phyloP scores from a whole-genome alignment of 2,113 vertebrate species.

The Amblyopsis rosae region DNA sequence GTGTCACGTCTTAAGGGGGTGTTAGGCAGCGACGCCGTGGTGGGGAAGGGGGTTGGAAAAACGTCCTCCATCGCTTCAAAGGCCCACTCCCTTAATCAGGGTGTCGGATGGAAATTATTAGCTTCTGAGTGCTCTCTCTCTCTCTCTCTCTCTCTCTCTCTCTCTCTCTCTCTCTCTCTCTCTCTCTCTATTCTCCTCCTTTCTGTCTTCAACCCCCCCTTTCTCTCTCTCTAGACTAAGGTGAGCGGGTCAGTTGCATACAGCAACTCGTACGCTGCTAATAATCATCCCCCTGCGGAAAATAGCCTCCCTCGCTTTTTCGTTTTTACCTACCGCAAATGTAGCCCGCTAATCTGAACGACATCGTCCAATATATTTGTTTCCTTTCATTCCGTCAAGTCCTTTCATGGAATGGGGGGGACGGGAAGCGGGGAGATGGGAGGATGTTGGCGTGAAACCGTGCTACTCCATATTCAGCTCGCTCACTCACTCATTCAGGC shows the following conservation, averaged over 20 bases:
- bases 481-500: constrained; percentile 34
- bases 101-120: constrained; percentile 69
- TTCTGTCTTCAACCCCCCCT: too few species aligned
- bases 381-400: constrained; percentile 58
- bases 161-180: too few species aligned
- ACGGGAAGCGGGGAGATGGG: background rate
- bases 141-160: too few species aligned
- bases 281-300: constrained; percentile 62
- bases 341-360: constrained; percentile 50
- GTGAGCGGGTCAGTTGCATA: constrained; percentile 24
- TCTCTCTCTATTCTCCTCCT: too few species aligned
- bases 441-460: background rate
- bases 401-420: constrained; percentile 43
- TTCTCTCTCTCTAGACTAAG: too few species aligned
- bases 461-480: constrained; percentile 36
- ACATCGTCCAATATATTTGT: constrained; percentile 37
- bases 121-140: constrained; percentile 44
- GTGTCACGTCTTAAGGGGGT: constrained; percentile 68
- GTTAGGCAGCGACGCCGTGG: background rate
- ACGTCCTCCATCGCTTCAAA: constrained; percentile 64
- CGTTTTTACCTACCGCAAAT: constrained; percentile 51
- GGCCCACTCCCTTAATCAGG: constrained; percentile 73
- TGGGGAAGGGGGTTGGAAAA: constrained; percentile 45
- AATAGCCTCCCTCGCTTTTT: constrained; percentile 38
- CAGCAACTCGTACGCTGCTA: constrained; percentile 46